Conservation (phyloP, 2,797 vertebrate species). For the Amniataba percoides region DNA sequence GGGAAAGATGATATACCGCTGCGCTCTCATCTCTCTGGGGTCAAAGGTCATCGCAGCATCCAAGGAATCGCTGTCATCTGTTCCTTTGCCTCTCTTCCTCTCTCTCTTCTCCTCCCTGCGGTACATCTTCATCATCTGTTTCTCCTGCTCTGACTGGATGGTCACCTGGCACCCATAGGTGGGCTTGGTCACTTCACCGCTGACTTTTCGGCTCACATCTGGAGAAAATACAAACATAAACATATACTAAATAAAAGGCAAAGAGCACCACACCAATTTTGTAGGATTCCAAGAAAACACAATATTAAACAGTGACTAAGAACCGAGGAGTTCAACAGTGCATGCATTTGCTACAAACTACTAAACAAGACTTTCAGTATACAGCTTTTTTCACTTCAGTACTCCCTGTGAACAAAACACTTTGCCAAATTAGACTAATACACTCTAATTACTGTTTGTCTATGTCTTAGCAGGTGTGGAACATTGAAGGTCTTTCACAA, state of each 20-base stretch:
- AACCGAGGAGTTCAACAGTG: background rate
- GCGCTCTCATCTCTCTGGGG: constrained; percentile 92
- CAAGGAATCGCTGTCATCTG: constrained; percentile 87
- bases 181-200: constrained; percentile 87
- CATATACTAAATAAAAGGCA: background rate
- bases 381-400: background rate
- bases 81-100: constrained; percentile 91
- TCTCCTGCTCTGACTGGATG: constrained; percentile 97
- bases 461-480: constrained; percentile 5
- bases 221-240: constrained; percentile 47
- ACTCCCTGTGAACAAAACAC: constrained; percentile 22
- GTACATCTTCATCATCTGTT: constrained; percentile 92
- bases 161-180: constrained; percentile 95
- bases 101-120: constrained; percentile 94
- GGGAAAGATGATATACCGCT: constrained; percentile 85
- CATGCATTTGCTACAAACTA: background rate
- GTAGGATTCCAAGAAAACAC: no score
- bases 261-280: background rate
- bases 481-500: background rate
- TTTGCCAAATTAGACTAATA: constrained; percentile 15
- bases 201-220: constrained; percentile 87
- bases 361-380: background rate
- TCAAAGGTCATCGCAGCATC: constrained; percentile 90
- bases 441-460: background rate
- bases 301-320: background rate